phyloP scores from a whole-genome alignment of 1,140 invertebrate species.

The Forficula auricularia region DNA sequence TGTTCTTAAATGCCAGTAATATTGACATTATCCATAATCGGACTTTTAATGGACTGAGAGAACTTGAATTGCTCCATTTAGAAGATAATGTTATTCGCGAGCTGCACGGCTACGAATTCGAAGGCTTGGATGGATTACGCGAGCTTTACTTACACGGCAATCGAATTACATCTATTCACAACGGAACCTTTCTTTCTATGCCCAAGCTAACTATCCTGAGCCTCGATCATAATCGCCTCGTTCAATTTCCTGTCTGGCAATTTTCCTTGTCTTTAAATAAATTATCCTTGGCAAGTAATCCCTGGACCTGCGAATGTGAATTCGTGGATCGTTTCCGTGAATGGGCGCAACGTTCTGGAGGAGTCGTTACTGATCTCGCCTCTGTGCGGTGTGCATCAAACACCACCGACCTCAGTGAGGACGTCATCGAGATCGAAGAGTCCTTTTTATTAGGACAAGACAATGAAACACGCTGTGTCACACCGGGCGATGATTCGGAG shows the following conservation, averaged over 20 bases:
- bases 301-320: slow-evolving; percentile 76
- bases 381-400: slow-evolving; percentile 31
- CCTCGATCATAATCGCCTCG: slow-evolving; percentile 60
- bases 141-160: slow-evolving; percentile 49
- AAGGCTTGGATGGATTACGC: slow-evolving; percentile 40
- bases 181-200: slow-evolving; percentile 58
- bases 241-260: slow-evolving; percentile 56
- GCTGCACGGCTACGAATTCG: slow-evolving; percentile 55
- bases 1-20: slow-evolving; percentile 74
- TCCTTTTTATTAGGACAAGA: slow-evolving; percentile 33
- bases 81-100: slow-evolving; percentile 58
- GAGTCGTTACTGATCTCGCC: slow-evolving; percentile 41
- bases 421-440: slow-evolving; percentile 30
- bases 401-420: slow-evolving; percentile 31
- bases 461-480: slow-evolving; percentile 18
- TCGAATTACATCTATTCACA: slow-evolving; percentile 49
- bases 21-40: slow-evolving; percentile 74
- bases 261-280: slow-evolving; percentile 45
- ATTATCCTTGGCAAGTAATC: slow-evolving; percentile 55
- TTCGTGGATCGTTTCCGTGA: slow-evolving; percentile 61
- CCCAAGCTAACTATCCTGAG: slow-evolving; percentile 48
- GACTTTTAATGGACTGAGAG: slow-evolving; percentile 72
- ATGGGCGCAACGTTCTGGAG: slow-evolving; percentile 45
- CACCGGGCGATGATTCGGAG: background rate
- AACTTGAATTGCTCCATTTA: slow-evolving; percentile 62